These are phyloP conservation scores for Stegodyphus mimosarum DNA, from an alignment of 1,140 invertebrate species.

Conservation along the genomic window DNA sequence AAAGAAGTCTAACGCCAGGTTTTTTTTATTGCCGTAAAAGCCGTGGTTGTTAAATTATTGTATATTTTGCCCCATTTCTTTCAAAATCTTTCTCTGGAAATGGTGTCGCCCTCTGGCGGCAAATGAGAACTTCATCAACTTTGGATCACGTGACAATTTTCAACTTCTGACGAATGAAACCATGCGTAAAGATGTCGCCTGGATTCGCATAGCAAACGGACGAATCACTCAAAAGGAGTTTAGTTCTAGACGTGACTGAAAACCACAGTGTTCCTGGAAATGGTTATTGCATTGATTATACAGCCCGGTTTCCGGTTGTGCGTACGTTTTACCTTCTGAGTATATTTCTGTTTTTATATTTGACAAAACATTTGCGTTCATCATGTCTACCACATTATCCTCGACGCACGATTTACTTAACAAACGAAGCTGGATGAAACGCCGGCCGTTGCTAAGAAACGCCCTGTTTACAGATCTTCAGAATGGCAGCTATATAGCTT, in stretches of 20 bases:
- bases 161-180: conserved; percentile 26
- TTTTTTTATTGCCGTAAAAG: no score
- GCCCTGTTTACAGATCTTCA: conserved; percentile 66
- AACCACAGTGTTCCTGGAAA: neutral
- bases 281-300: neutral
- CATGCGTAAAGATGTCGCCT: neutral
- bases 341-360: neutral
- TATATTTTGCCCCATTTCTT: no score
- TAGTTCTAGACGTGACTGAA: neutral
- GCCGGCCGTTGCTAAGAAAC: conserved; percentile 65
- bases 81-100: no score
- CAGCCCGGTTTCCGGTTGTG: neutral
- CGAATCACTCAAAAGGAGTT: neutral
- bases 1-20: no score
- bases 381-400: conserved; percentile 36
- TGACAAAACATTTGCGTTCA: neutral
- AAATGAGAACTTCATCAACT: neutral
- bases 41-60: no score
- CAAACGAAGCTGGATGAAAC: conserved; percentile 61
- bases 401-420: conserved; percentile 40
- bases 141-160: conserved; percentile 10
- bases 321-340: neutral
- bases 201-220: neutral
- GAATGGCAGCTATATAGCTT: conserved; percentile 66
- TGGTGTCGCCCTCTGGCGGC: conserved; percentile 4